phyloP scores from a whole-genome alignment of 2,797 vertebrate genomes.

The Gymnopithys bicolor region DNA sequence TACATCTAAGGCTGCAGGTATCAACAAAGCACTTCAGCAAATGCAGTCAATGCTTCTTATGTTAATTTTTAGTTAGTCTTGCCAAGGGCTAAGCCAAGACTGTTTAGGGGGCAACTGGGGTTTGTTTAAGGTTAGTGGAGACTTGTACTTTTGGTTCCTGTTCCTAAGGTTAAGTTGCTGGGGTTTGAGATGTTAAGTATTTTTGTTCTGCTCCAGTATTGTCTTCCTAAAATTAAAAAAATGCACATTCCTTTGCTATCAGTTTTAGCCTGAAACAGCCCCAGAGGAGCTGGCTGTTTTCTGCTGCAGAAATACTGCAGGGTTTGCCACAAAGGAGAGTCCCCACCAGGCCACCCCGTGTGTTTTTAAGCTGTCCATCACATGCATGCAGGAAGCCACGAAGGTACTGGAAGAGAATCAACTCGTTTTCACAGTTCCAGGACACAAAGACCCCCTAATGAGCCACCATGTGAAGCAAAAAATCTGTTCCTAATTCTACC shows the following conservation, averaged over 20 bases:
- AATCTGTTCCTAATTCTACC: conserved; percentile 40
- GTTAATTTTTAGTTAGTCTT: conserved; percentile 1
- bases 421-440: conserved; percentile 17
- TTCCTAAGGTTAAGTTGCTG: background rate
- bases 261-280: background rate
- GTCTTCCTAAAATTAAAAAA: background rate
- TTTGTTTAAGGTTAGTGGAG: background rate
- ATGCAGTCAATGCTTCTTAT: background rate
- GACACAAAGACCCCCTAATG: background rate
- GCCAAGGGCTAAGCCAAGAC: background rate
- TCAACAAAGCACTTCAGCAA: conserved; percentile 57
- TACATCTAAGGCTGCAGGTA: conserved; percentile 54
- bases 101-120: background rate
- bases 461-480: conserved; percentile 13
- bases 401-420: conserved; percentile 4
- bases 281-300: background rate
- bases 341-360: background rate
- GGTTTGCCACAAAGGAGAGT: background rate
- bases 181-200: background rate
- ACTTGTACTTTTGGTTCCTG: background rate
- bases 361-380: background rate
- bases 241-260: background rate
- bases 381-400: background rate
- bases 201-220: conserved; percentile 6
- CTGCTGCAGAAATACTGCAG: background rate